phyloP scores from a whole-genome alignment of 2,113 vertebrate genomes.

The Menidia beryllina region DNA sequence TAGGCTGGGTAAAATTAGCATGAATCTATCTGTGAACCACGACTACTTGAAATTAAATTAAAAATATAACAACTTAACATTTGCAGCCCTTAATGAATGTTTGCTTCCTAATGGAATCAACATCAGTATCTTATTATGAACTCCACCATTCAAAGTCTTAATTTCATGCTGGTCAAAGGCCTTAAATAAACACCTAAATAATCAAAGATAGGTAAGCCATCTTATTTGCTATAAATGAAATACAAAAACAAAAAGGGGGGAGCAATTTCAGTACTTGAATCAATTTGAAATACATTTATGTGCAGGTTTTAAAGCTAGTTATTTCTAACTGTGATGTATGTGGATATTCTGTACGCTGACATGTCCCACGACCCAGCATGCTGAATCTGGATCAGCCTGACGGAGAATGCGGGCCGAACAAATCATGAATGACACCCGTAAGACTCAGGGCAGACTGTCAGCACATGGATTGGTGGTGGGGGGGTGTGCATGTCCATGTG shows the following conservation, averaged over 20 bases:
- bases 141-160: too few species aligned
- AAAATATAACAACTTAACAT: too few species aligned
- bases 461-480: neutral
- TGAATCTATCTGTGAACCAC: too few species aligned
- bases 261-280: neutral
- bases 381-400: conserved; percentile 4
- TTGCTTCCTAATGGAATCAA: too few species aligned
- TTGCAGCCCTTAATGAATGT: too few species aligned
- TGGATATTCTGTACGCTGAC: neutral
- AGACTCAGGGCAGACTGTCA: conserved; percentile 6
- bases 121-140: too few species aligned
- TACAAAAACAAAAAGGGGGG: neutral
- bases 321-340: neutral
- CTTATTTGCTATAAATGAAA: neutral
- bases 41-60: too few species aligned
- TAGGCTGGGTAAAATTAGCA: too few species aligned
- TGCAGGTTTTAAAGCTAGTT: neutral
- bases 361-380: neutral
- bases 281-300: neutral
- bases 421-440: conserved; percentile 42
- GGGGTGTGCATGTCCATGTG: neutral
- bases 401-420: conserved; percentile 11
- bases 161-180: too few species aligned
- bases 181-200: too few species aligned
- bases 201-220: neutral